Base-by-base conservation (phyloP, 2,797 vertebrate genomes). In the Myripristis murdjan region DNA sequence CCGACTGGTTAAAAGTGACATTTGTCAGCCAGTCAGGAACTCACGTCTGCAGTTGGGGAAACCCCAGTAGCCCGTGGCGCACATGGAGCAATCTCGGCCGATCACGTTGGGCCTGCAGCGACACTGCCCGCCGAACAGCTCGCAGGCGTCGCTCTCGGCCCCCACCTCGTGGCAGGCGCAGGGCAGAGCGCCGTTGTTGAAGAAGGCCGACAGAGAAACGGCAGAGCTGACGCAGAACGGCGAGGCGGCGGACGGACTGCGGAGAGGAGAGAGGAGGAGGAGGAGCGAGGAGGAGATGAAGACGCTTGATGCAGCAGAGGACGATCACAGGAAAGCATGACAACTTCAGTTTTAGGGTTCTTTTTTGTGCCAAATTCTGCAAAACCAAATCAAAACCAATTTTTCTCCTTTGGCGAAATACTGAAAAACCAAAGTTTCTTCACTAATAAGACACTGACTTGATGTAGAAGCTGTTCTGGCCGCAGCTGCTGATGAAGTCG, bases 31-130 rank as follows among this genome's bases (percentile, higher is more conserved):
- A 10, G 6, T 37, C 11, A 28, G 12, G 35, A 10, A 95, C 98
- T 97, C 92, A 99, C 98, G 95, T 68, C 96, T 95, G 88, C 98
- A 99, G 91, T 82, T 95, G 77, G 98, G 98, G 86, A 99, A 99
- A 14, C 97, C 98, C 94, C 97, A 99, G 93, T 95, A 96, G 37
- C 98, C 98, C 0, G 96, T 98, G 83, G 96, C 95, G 0, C 98
- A 99, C 90, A 94, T 96, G 55, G 97, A 97, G 73, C 98, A 99
- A 90, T 98, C 93, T 3, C 97, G 94, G 55, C 98, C 98, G 0
- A 99, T 99, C 89, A 98, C 92, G 0, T 97, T 94, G 1, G 95
- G 91, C 10, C 83, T 93, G 87, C 98, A 99, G 77, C 63, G 80
- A 81, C 98, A 99, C 91, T 98, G 97, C 0, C 98, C 98, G 0